Evolutionary conservation across 35 echinoderm and acorn worm species (phyloP).

Genomic region (Amphiura filiformis): DNA sequence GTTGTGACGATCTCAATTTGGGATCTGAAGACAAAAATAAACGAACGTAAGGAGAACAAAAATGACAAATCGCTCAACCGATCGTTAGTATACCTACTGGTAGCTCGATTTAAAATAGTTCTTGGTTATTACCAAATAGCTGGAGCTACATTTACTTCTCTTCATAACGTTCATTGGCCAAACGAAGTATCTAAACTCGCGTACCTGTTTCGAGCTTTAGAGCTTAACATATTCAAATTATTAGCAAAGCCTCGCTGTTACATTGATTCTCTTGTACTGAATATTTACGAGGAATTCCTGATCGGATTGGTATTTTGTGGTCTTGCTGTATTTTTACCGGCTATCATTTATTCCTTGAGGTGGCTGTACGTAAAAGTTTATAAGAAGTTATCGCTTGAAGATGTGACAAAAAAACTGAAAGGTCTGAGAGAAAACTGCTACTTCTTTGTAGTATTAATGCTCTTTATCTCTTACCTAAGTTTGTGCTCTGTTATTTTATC

Average conservation of each 20-base stretch:
- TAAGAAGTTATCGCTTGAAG: neutral
- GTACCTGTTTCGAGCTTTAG: neutral
- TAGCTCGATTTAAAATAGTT: conserved; percentile 40
- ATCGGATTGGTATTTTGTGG: conserved; percentile 6
- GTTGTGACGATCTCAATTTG: conserved; percentile 25
- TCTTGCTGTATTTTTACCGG: neutral
- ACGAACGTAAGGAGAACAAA: neutral
- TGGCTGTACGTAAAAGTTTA: neutral
- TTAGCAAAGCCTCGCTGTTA: conserved; percentile 34
- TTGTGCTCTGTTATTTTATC: conserved; percentile 22
- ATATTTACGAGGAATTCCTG: conserved; percentile 25
- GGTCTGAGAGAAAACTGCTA: neutral
- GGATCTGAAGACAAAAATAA: conserved; percentile 7
- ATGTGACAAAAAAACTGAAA: neutral
- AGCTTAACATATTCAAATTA: conserved; percentile 25
- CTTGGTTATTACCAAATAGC: conserved; percentile 59
- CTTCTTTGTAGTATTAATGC: conserved; percentile 21
- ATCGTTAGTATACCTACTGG: conserved; percentile 13
- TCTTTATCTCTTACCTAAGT: conserved; percentile 35
- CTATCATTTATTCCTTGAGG: neutral
- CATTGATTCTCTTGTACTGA: neutral
- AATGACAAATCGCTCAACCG: neutral
- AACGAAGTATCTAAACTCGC: neutral
- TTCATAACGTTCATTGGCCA: conserved; percentile 31
- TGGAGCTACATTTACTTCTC: conserved; percentile 33